phyloP scores from a whole-genome alignment of 2,888 invertebrate species.

The Podabrus alpinus region DNA sequence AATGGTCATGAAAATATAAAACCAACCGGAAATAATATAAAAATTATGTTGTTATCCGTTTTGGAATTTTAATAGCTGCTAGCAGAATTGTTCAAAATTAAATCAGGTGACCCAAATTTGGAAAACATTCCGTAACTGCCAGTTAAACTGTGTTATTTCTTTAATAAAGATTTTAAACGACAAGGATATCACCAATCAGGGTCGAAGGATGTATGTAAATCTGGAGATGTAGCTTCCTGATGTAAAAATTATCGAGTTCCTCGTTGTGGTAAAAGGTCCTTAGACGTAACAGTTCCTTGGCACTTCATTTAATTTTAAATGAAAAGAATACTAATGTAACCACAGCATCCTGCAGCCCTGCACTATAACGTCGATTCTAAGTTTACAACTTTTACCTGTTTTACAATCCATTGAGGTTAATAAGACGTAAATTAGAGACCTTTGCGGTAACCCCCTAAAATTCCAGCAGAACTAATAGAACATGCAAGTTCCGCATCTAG shows the following conservation, averaged over 20 bases:
- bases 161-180: too few species aligned
- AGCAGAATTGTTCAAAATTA: too few species aligned
- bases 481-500: slow-evolving; percentile 33
- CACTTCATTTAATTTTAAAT: not conserved
- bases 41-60: too few species aligned
- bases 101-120: too few species aligned
- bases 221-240: not conserved
- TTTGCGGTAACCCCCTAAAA: slow-evolving; percentile 19
- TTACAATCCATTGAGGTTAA: slow-evolving; percentile 13
- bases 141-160: too few species aligned
- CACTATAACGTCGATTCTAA: not conserved
- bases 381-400: slow-evolving; percentile 1
- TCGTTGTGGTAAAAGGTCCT: not conserved
- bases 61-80: too few species aligned
- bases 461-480: slow-evolving; percentile 30
- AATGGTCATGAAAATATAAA: too few species aligned
- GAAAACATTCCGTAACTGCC: too few species aligned
- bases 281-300: not conserved
- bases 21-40: too few species aligned
- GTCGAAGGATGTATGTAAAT: not conserved
- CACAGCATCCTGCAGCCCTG: not conserved
- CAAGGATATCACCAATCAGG: too few species aligned
- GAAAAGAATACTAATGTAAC: not conserved
- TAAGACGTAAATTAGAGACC: slow-evolving; percentile 14
- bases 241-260: not conserved